A percentile compares a stretch with the other conserved stretches of the same genome.
Evolutionary conservation across 2,888 invertebrate species (phyloP).

Genomic region (Cheilosia impressa): DNA sequence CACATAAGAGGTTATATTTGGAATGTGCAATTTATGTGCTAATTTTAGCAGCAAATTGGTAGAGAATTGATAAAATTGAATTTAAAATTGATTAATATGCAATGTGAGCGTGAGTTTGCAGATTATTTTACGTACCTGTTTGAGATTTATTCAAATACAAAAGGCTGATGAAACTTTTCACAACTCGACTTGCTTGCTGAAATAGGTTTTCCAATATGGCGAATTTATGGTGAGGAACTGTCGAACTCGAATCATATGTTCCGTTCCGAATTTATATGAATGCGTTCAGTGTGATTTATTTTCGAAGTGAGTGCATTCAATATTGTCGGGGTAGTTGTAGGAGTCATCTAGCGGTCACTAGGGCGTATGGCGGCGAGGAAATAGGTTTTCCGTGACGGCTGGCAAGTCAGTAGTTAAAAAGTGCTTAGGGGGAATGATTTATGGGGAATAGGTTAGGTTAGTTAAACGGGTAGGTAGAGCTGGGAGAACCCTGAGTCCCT

Average conservation of each 20-base stretch:
- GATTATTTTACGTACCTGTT: constrained; percentile 35
- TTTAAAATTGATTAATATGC: background rate
- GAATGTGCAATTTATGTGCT: background rate
- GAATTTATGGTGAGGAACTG: constrained; percentile 43
- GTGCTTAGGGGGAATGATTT: no score
- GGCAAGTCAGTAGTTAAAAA: no score
- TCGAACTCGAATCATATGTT: constrained; percentile 49
- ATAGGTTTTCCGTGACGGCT: no score
- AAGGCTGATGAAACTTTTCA: constrained; percentile 35
- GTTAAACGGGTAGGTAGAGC: no score
- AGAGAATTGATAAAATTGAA: background rate
- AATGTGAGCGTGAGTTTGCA: background rate
- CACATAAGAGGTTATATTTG: constrained; percentile 41
- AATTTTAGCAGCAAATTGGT: background rate
- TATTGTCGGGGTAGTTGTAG: no score
- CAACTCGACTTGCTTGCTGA: constrained; percentile 47
- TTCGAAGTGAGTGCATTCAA: constrained; percentile 3
- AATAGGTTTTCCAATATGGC: constrained; percentile 51
- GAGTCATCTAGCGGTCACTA: background rate
- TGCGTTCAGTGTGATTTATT: no score
- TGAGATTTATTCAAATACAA: constrained; percentile 35
- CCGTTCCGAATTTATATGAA: background rate
- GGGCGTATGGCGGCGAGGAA: background rate
- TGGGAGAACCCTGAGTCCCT: no score
- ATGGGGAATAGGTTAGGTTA: no score